Percentiles rank a stretch among this genome's conserved stretches.
These are phyloP conservation scores for Hemicordylus capensis DNA, from an alignment of 2,113 vertebrate genomes.

Conservation along the genomic window DNA sequence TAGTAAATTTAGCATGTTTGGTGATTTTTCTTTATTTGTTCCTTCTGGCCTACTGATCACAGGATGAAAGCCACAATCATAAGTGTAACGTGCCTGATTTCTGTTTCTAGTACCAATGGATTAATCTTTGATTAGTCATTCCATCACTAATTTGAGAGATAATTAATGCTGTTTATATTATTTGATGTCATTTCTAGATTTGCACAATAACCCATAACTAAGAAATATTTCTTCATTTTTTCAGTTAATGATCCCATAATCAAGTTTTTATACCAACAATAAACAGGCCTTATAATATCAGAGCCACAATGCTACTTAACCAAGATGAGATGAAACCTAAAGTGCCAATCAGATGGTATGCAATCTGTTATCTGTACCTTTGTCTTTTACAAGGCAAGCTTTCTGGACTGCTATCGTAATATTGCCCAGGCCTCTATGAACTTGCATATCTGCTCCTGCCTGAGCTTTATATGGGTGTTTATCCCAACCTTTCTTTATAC, in stretches of 20 bases:
- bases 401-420: neutral
- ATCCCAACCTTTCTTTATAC: neutral
- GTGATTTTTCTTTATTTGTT: neutral
- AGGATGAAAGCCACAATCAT: neutral
- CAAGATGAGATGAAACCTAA: conserved; percentile 24
- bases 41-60: conserved; percentile 5
- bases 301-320: conserved; percentile 21
- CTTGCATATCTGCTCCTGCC: neutral
- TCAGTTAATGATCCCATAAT: neutral
- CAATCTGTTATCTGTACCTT: neutral
- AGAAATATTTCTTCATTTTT: neutral
- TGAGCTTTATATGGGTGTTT: no score
- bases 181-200: conserved; percentile 20
- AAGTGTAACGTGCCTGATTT: conserved; percentile 11
- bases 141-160: conserved; percentile 40
- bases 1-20: neutral
- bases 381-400: neutral
- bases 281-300: neutral
- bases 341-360: neutral
- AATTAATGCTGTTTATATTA: conserved; percentile 30
- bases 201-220: neutral
- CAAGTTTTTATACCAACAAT: conserved; percentile 3
- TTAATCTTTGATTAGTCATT: neutral
- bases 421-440: neutral
- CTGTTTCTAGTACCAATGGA: neutral